phyloP scores from a whole-genome alignment of 2,888 invertebrate species.

The Entomobrya multifasciata region DNA sequence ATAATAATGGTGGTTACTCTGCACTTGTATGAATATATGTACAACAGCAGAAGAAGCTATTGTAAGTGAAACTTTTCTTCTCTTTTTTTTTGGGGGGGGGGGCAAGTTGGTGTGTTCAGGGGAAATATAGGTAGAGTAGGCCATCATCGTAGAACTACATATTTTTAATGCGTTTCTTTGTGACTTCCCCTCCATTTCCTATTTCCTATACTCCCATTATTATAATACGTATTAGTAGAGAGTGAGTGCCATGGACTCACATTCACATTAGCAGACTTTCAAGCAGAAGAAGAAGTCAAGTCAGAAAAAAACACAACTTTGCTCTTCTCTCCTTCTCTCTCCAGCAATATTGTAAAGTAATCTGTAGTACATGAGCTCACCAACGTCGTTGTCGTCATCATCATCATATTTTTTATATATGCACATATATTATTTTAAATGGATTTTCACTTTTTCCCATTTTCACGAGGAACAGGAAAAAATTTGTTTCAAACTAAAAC shows the following conservation, averaged over 20 bases:
- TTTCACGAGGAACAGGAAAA: neutral
- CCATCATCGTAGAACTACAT: neutral
- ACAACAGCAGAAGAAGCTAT: neutral
- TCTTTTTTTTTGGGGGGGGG: no score
- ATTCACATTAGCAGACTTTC: no score
- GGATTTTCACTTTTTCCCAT: constrained; percentile 63
- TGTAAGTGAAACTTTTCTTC: no score
- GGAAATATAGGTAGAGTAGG: neutral
- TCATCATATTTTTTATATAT: constrained; percentile 45
- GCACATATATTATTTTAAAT: constrained; percentile 67
- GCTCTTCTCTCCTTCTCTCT: neutral
- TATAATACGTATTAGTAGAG: neutral
- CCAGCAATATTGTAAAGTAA: no score
- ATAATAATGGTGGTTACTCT: no score
- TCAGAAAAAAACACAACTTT: no score
- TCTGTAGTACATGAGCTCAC: no score
- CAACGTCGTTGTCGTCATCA: constrained; percentile 1
- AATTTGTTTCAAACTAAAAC: constrained; percentile 21
- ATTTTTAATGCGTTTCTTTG: constrained; percentile 64
- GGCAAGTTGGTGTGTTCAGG: no score
- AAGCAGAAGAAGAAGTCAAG: no score
- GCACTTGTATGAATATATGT: no score
- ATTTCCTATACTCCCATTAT: constrained; percentile 30
- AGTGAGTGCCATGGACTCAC: no score
- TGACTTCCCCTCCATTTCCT: constrained; percentile 73